Evolutionary conservation across 2,797 vertebrate genomes (phyloP).

Genomic region (Gadopsis bispinosus): DNA sequence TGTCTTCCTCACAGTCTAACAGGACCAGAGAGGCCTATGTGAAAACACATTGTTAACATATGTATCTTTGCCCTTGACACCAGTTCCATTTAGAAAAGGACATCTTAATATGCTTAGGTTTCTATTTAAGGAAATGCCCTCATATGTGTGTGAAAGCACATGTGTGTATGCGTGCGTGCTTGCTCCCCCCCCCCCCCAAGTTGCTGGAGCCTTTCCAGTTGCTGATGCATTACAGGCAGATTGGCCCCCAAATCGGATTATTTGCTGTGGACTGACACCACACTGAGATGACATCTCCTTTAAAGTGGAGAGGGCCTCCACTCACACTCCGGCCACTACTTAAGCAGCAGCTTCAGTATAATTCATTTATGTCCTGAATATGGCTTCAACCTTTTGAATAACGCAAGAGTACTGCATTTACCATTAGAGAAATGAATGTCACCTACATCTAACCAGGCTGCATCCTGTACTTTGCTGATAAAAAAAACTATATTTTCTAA

Average conservation of each 20-base stretch:
- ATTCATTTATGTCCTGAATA: conserved; percentile 82
- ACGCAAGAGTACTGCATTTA: conserved; percentile 75
- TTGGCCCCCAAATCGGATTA: conserved; percentile 87
- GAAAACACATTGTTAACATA: conserved; percentile 81
- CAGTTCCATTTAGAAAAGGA: conserved; percentile 78
- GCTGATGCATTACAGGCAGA: conserved; percentile 86
- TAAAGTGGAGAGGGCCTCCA: conserved; percentile 82
- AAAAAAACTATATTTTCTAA: conserved; percentile 61
- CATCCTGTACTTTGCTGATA: conserved; percentile 68
- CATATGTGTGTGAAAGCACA: conserved; percentile 63
- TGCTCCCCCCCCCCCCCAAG: conserved; percentile 8
- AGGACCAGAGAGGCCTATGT: conserved; percentile 67
- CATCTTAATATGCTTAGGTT: conserved; percentile 81
- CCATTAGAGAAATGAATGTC: conserved; percentile 86
- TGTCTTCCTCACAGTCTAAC: conserved; percentile 57
- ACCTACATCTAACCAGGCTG: conserved; percentile 66
- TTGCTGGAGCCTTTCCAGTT: conserved; percentile 80
- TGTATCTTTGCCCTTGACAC: conserved; percentile 81
- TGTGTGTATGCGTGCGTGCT: conserved; percentile 40
- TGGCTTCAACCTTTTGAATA: conserved; percentile 82
- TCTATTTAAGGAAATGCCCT: conserved; percentile 81
- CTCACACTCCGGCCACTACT: conserved; percentile 83
- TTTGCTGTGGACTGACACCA: conserved; percentile 86
- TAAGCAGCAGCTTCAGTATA: conserved; percentile 80
- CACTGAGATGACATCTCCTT: conserved; percentile 86